A percentile compares a stretch with the other conserved stretches of the same genome.
phyloP scores from a whole-genome alignment of 2,113 vertebrate species.

The Symphodus melops region DNA sequence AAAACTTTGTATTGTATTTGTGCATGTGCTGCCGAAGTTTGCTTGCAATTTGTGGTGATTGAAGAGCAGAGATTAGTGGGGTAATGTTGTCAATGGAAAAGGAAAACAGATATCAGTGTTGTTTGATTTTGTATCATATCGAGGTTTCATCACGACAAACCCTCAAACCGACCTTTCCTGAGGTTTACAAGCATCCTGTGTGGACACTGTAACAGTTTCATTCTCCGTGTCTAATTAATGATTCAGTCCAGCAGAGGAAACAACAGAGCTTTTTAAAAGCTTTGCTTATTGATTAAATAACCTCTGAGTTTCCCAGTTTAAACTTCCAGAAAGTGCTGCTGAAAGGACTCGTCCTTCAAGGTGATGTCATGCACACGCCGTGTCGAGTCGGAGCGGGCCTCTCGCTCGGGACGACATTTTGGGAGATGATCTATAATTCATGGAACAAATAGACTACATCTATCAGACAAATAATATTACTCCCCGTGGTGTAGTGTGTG shows the following conservation, averaged over 20 bases:
- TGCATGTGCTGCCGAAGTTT: too few relatives aligned
- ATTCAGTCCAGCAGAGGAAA: slow-evolving; percentile 78
- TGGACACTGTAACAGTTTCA: not conserved
- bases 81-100: too few relatives aligned
- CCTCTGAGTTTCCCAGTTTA: slow-evolving; percentile 79
- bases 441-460: slow-evolving; percentile 65
- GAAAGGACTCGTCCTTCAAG: slow-evolving; percentile 53
- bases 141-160: too few relatives aligned
- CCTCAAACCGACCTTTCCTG: not conserved
- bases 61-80: too few relatives aligned
- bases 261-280: slow-evolving; percentile 84
- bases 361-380: slow-evolving; percentile 52
- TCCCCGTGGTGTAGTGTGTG: slow-evolving; percentile 47
- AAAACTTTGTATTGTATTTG: too few relatives aligned
- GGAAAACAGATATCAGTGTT: too few relatives aligned
- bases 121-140: too few relatives aligned
- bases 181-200: slow-evolving; percentile 29
- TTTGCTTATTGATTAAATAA: slow-evolving; percentile 89
- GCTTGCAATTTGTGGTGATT: too few relatives aligned
- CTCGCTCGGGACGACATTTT: slow-evolving; percentile 50
- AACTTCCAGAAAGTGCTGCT: slow-evolving; percentile 56
- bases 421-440: slow-evolving; percentile 73
- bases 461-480: slow-evolving; percentile 64
- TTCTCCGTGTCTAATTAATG: slow-evolving; percentile 48
- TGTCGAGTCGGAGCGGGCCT: slow-evolving; percentile 6